phyloP scores from a whole-genome alignment of 2,113 vertebrate species.

The Craseonycteris thonglongyai region DNA sequence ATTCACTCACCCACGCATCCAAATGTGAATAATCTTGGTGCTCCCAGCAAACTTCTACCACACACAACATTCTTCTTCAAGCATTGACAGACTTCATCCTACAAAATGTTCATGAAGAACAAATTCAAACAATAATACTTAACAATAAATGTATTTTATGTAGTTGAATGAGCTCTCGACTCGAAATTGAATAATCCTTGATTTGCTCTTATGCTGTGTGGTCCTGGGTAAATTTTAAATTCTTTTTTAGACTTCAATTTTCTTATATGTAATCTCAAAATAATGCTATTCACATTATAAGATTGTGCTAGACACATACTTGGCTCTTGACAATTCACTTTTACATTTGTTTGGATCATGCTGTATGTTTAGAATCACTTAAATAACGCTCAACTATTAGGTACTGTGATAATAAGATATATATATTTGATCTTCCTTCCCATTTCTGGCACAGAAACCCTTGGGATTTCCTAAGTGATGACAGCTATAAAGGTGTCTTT shows the following conservation, averaged over 20 bases:
- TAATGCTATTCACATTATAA: neutral
- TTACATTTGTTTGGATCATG: neutral
- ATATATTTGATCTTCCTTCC: neutral
- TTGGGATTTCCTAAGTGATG: neutral
- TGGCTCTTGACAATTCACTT: neutral
- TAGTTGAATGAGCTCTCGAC: neutral
- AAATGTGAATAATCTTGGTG: conserved; percentile 57
- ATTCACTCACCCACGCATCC: neutral
- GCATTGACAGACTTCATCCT: neutral
- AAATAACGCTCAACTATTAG: neutral
- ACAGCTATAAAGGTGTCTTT: neutral
- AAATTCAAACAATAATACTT: neutral
- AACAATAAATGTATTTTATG: neutral
- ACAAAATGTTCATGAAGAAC: neutral
- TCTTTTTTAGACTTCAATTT: neutral
- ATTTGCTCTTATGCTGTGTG: neutral
- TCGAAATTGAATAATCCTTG: neutral
- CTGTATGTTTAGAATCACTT: neutral
- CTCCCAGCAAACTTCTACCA: conserved; percentile 31
- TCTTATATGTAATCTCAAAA: neutral
- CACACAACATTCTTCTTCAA: conserved; percentile 7
- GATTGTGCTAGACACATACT: neutral
- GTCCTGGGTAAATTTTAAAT: neutral
- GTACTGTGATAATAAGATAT: neutral
- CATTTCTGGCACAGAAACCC: neutral